A percentile compares a stretch with the other conserved stretches of the same genome.
phyloP scores from a whole-genome alignment of 2,797 vertebrate species.

The Platyrinchus mystaceus region DNA sequence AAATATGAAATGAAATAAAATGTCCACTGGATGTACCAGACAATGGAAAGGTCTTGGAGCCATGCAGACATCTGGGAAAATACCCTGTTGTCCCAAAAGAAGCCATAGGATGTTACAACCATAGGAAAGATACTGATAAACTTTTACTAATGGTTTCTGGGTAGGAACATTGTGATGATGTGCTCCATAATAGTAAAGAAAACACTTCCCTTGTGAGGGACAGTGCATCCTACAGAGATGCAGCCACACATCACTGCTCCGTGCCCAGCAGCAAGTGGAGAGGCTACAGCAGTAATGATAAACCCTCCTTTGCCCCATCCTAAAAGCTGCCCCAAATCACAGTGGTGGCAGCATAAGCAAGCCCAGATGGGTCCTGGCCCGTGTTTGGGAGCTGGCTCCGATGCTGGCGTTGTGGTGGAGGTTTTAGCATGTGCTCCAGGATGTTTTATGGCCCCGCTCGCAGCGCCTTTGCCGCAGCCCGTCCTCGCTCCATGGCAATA shows the following conservation, averaged over 20 bases:
- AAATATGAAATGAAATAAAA: constrained; percentile 12
- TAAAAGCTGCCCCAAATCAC: constrained; percentile 7
- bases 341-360: background rate
- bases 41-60: background rate
- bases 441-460: constrained; percentile 27
- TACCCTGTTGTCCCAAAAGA: background rate
- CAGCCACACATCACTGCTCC: background rate
- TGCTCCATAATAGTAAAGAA: constrained; percentile 19
- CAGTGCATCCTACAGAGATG: background rate
- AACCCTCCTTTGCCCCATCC: background rate
- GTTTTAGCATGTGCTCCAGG: background rate
- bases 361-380: background rate
- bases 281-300: background rate
- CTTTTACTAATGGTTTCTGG: constrained; percentile 37
- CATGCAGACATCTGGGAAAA: background rate
- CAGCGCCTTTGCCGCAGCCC: background rate
- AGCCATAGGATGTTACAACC: background rate
- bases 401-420: rapidly evolving
- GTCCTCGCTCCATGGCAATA: constrained; percentile 6
- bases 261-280: background rate
- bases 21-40: background rate
- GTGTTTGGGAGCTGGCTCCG: rapidly evolving
- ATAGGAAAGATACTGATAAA: constrained; percentile 10
- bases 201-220: background rate
- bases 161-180: constrained; percentile 32